Conservation (phyloP, 1,140 invertebrate species). For the Drosophila quadrilineata region DNA sequence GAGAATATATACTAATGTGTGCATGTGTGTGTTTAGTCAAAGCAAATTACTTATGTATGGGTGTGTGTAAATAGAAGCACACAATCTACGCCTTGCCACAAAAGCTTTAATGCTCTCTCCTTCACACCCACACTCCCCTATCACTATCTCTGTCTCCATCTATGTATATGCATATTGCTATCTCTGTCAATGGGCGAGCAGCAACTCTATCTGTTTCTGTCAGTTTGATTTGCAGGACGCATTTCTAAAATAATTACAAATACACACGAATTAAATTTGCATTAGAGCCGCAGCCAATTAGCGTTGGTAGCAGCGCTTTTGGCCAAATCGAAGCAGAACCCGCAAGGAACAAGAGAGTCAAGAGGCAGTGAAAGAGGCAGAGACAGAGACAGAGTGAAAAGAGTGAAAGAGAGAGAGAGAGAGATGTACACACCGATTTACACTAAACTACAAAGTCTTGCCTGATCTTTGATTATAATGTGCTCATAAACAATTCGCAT, state of each 20-base stretch:
- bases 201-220: slow-evolving; percentile 19
- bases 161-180: not conserved
- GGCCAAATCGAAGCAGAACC: not conserved
- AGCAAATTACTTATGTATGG: slow-evolving; percentile 48
- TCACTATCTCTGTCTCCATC: not conserved
- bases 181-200: too few relatives aligned
- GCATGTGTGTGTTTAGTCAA: too few relatives aligned
- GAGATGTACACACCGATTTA: not conserved
- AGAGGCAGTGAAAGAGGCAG: not conserved
- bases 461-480: slow-evolving; percentile 9
- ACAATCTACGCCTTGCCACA: slow-evolving; percentile 3
- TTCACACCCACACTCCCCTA: not conserved
- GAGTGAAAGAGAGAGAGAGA: too few relatives aligned
- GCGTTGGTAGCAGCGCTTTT: slow-evolving; percentile 19
- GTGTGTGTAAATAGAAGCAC: slow-evolving; percentile 38
- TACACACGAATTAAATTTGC: slow-evolving; percentile 77
- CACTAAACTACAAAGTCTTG: not conserved
- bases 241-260: slow-evolving; percentile 75
- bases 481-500: slow-evolving; percentile 24
- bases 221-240: slow-evolving; percentile 71
- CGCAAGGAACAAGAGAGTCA: not conserved
- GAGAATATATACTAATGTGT: slow-evolving; percentile 51
- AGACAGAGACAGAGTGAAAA: too few relatives aligned
- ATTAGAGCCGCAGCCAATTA: slow-evolving; percentile 73
- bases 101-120: slow-evolving; percentile 1